phyloP scores from a whole-genome alignment of 2,113 vertebrate genomes.

The Ceyx margarethae region DNA sequence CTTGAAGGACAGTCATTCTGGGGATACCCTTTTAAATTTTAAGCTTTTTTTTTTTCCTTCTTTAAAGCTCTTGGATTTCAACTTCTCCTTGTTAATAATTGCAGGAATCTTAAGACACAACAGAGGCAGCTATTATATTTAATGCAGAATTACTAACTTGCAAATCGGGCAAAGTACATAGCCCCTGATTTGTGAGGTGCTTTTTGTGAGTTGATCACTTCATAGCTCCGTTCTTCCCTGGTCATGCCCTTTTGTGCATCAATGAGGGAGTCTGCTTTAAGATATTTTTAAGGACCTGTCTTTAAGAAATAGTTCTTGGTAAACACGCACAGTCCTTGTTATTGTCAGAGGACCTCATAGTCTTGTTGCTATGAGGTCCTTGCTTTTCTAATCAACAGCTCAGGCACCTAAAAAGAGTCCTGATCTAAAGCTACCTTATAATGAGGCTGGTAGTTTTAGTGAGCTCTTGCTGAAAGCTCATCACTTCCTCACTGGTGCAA shows the following conservation, averaged over 20 bases:
- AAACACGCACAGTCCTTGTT: slow-evolving; percentile 36
- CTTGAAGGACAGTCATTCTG: neutral
- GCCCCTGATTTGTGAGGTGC: neutral
- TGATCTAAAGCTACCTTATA: slow-evolving; percentile 58
- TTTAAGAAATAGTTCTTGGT: neutral
- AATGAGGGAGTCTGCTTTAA: neutral
- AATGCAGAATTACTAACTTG: neutral
- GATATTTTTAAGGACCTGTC: neutral
- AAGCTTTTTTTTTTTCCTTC: neutral
- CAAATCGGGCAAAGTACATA: neutral
- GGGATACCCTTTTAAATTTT: neutral
- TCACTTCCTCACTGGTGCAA: neutral
- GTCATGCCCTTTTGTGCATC: neutral
- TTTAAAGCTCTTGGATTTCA: slow-evolving; percentile 16
- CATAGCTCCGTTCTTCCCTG: neutral
- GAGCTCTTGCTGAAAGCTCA: neutral
- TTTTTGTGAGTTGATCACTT: neutral
- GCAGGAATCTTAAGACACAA: neutral
- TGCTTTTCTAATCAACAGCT: slow-evolving; percentile 30
- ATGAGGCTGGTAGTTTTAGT: neutral
- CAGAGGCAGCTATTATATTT: slow-evolving; percentile 59
- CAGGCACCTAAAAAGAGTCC: neutral
- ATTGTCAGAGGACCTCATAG: neutral
- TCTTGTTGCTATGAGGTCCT: neutral
- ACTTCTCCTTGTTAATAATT: neutral